Base-by-base conservation (phyloP, 2,888 invertebrate genomes). In the Falcaria lacertinaria region DNA sequence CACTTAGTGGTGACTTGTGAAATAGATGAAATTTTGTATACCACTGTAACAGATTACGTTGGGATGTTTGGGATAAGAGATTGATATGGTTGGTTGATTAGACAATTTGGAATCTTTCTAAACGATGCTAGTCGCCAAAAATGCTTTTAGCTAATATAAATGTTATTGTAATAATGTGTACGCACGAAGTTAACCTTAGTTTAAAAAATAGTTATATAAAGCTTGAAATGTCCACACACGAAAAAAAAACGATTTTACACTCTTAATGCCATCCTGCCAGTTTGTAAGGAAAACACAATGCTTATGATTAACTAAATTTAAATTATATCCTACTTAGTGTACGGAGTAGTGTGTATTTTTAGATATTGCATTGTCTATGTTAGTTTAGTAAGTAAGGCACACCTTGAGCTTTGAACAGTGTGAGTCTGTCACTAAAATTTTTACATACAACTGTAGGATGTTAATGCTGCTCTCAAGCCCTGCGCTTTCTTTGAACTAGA, bases 331-430 rank as follows among this genome's bases (percentile, higher is more conserved):
- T 87, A 88, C 76, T 77, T 86, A 89, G 86, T 61, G 68, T 86
- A 87, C 67, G 75, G 70, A 69, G 86, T 88, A 88, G 87, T 80
- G 69, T 80, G 88, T 88, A 88, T 89, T 88, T 88, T 88, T 88
- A 89, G 88, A 87, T 80, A 86, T 83, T 51, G 85, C 88, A 83
- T 89, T 87, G 84, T 86, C 80, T 87, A 87, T 78, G 86, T 89
- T 87, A 86, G 85, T 72, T 62, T 88, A 88, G 88, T 82, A 60
- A 54, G 70, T 87, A 86, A 87, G 84, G 62, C 69, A 85, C 84
- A 82, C 75, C 71, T 84, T 86, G 89, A 89, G 89, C 89, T 89
- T 88, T 71, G 72, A 76, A 81, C 82, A 73, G 75, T 71, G 70
- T 73, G 63, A 80, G 69, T 85, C 79, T 84, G 71, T 80, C 85